A percentile compares a stretch with the other conserved stretches of the same genome.
Conservation (phyloP, 2,888 invertebrate species). For the Incurvaria masculella region DNA sequence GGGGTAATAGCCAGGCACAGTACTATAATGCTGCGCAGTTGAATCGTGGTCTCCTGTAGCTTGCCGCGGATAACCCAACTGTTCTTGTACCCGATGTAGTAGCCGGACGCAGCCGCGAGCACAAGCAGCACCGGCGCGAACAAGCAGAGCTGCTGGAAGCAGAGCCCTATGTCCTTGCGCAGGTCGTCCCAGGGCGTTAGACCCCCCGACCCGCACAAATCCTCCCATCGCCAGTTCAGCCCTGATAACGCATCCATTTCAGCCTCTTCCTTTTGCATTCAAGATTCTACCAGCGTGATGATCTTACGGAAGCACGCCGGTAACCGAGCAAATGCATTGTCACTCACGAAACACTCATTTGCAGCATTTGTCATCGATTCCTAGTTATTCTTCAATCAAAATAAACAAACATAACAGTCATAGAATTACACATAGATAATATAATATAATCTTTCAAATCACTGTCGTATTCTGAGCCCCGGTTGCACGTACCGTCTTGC, state of each 20-base stretch:
- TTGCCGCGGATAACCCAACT: conserved; percentile 61
- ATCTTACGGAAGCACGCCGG: no score
- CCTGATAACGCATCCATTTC: conserved; percentile 16
- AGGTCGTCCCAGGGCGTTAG: conserved; percentile 66
- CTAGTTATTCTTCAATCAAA: no score
- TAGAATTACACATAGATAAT: no score
- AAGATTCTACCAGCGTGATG: no score
- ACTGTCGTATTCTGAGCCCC: no score
- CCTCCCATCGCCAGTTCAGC: conserved; percentile 67
- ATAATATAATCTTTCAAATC: no score
- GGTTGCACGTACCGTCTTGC: no score
- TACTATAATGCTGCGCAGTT: conserved; percentile 61
- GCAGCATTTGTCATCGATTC: no score
- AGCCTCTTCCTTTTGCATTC: no score
- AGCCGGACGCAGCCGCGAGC: conserved; percentile 76
- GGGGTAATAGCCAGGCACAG: conserved; percentile 65
- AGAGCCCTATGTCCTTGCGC: conserved; percentile 74
- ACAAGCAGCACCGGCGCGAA: conserved; percentile 72
- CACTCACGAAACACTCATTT: no score
- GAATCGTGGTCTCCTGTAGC: conserved; percentile 61
- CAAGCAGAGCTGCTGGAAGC: conserved; percentile 81
- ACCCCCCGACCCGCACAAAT: conserved; percentile 72
- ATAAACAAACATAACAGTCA: no score
- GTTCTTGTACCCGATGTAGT: conserved; percentile 69
- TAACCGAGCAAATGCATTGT: no score